These are phyloP conservation scores for Nymphalis polychloros DNA, from an alignment of 2,888 invertebrate genomes.

Conservation along the genomic window DNA sequence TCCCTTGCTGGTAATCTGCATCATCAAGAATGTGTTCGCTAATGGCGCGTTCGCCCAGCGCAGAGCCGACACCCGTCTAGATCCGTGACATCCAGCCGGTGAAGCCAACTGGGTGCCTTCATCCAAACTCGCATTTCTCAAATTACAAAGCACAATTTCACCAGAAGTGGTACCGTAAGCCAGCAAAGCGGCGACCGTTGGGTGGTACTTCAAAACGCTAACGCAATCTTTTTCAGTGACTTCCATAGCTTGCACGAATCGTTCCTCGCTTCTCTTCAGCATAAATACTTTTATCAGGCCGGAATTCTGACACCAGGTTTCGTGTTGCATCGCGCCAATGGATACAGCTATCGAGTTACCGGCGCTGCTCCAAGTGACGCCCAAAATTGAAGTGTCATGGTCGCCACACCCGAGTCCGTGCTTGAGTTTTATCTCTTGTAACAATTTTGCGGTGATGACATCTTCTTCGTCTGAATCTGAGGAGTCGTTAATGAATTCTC, in stretches of 20 bases:
- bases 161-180: conserved; percentile 69
- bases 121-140: conserved; percentile 48
- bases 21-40: conserved; percentile 57
- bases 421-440: conserved; percentile 59
- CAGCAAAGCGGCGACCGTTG: conserved; percentile 56
- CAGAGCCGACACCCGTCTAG: conserved; percentile 56
- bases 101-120: conserved; percentile 56
- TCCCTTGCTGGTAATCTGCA: conserved; percentile 60
- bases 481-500: conserved; percentile 51
- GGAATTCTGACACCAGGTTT: conserved; percentile 66
- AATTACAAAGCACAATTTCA: conserved; percentile 64
- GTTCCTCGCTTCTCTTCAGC: conserved; percentile 73
- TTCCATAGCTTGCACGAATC: conserved; percentile 56
- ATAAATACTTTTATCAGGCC: conserved; percentile 65
- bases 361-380: conserved; percentile 63
- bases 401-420: conserved; percentile 60
- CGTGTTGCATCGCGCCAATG: conserved; percentile 61
- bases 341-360: conserved; percentile 67
- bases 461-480: conserved; percentile 74
- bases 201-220: conserved; percentile 62
- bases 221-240: conserved; percentile 68
- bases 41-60: conserved; percentile 62
- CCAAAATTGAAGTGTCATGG: conserved; percentile 55
- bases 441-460: conserved; percentile 51
- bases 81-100: conserved; percentile 61